Evolutionary conservation across 2,797 vertebrate species (phyloP).

Genomic region (Pogonophryne albipinna): DNA sequence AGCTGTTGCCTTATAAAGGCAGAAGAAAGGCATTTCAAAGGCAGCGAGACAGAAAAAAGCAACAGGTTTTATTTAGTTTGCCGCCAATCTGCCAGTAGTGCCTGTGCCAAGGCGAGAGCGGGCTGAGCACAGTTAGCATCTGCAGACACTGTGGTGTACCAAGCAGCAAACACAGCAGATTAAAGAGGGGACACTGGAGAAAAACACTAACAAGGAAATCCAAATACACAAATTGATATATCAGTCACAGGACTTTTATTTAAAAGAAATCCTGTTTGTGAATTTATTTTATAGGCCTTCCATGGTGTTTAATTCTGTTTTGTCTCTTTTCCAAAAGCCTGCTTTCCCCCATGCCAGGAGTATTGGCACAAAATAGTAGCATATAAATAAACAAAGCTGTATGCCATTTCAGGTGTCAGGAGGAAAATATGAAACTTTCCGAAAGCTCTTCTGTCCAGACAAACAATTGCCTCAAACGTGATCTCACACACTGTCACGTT

Average conservation of each 20-base stretch:
- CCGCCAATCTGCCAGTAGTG: conserved; percentile 1
- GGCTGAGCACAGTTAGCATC: conserved; percentile 22
- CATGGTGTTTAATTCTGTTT: conserved; percentile 26
- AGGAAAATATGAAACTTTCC: conserved; percentile 36
- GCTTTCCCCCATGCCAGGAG: conserved; percentile 21
- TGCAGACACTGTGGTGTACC: conserved; percentile 24
- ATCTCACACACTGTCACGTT: conserved; percentile 32
- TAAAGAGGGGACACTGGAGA: conserved; percentile 6
- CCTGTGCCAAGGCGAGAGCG: conserved; percentile 10
- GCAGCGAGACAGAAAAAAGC: conserved; percentile 37
- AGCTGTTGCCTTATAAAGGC: conserved; percentile 37
- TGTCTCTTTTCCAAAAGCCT: conserved; percentile 30
- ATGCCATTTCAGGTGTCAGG: conserved; percentile 44
- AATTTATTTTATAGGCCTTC: conserved; percentile 15
- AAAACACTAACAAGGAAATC: conserved; percentile 20
- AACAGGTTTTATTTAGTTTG: conserved; percentile 60
- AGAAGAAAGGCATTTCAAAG: conserved; percentile 48
- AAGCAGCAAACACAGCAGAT: conserved; percentile 48
- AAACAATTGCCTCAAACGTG: conserved; percentile 38
- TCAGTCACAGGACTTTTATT: conserved; percentile 8
- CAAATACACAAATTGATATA: conserved; percentile 29
- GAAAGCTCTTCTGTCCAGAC: conserved; percentile 40
- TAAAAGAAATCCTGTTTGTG: conserved; percentile 5
- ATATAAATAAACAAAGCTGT: conserved; percentile 38
- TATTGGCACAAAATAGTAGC: conserved; percentile 25